Evolutionary conservation across 1,140 invertebrate species (phyloP).

Genomic region (Epicauta chinensis): DNA sequence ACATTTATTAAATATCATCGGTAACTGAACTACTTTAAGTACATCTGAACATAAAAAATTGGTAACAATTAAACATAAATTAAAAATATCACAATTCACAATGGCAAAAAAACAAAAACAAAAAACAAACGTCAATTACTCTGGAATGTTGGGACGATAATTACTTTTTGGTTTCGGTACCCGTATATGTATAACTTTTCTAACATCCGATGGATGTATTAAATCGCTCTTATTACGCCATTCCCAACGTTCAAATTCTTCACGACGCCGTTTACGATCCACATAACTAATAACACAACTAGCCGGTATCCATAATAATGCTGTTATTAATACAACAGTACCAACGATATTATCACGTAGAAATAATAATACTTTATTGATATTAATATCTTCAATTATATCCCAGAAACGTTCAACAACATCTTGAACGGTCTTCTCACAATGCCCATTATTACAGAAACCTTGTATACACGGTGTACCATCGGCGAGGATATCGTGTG

Average conservation of each 20-base stretch:
- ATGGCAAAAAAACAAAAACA: too few species aligned
- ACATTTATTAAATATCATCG: too few species aligned
- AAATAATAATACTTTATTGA: conserved; percentile 84
- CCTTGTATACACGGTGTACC: conserved; percentile 94
- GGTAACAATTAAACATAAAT: too few species aligned
- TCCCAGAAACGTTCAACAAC: conserved; percentile 94
- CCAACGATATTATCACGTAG: conserved; percentile 85
- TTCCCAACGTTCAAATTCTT: conserved; percentile 35
- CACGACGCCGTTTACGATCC: conserved; percentile 50
- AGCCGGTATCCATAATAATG: conserved; percentile 88
- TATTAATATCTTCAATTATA: conserved; percentile 93
- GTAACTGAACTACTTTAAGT: too few species aligned
- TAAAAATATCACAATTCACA: too few species aligned
- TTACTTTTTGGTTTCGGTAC: conserved; percentile 24
- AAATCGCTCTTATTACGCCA: conserved; percentile 47
- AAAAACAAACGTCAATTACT: not conserved
- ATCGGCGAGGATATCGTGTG: conserved; percentile 80
- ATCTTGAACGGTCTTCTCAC: conserved; percentile 91
- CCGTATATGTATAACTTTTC: conserved; percentile 53
- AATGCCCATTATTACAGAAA: conserved; percentile 90
- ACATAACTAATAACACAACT: conserved; percentile 78
- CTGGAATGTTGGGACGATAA: not conserved
- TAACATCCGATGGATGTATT: conserved; percentile 54
- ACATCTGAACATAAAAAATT: too few species aligned
- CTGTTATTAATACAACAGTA: conserved; percentile 79